A percentile compares a stretch with the other conserved stretches of the same genome.
Conservation (phyloP, 2,113 vertebrate genomes). For the Sus scrofa region DNA sequence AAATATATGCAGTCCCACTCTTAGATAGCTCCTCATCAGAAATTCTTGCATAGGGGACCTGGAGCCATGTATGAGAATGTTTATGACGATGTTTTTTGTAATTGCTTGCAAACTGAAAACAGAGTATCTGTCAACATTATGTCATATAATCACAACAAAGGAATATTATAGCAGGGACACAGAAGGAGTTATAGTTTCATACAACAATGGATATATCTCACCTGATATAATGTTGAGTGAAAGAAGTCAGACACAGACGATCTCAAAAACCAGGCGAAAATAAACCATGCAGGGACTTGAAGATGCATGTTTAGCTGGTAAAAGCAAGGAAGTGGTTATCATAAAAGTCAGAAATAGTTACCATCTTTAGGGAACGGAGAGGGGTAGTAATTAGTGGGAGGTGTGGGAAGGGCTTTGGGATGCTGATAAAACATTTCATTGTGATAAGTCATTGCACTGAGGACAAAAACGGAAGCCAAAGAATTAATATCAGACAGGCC, state of each 20-base stretch:
- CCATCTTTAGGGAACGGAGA: neutral
- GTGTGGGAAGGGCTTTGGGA: neutral
- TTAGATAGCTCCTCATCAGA: neutral
- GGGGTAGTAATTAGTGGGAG: neutral
- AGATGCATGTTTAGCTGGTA: neutral
- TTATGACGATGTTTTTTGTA: neutral
- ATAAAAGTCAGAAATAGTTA: neutral
- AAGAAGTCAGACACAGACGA: neutral
- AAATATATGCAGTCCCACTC: neutral
- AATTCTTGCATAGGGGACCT: neutral
- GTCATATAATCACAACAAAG: neutral
- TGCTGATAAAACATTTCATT: neutral
- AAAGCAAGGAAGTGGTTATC: conserved; percentile 29
- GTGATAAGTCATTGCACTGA: neutral
- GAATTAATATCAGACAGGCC: neutral
- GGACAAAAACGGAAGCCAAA: neutral
- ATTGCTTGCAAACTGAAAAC: conserved; percentile 12
- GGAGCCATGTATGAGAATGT: neutral
- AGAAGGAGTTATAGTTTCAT: neutral
- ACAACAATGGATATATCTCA: neutral
- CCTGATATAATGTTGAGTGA: neutral
- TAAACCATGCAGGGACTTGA: neutral
- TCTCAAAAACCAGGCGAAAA: conserved; percentile 14
- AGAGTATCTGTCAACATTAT: neutral
- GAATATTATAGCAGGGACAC: neutral